Conservation (phyloP, 92 coral and sea anemone genomes). For the Isaurus tuberculatus region DNA sequence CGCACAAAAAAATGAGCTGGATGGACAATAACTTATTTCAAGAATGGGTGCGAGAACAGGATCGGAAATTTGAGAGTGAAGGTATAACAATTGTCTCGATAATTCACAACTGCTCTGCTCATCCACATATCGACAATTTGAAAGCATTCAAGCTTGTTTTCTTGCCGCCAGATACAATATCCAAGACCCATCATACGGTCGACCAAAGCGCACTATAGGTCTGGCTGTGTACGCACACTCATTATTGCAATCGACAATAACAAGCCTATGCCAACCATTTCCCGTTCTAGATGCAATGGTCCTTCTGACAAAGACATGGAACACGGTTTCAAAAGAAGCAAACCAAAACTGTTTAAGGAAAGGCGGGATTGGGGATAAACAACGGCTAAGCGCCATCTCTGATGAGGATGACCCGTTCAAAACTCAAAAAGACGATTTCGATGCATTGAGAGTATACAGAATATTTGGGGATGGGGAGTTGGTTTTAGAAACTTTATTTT, state of each 20-base stretch:
- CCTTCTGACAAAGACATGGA: conserved; percentile 48
- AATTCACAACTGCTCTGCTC: conserved; percentile 43
- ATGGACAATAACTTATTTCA: too few species aligned
- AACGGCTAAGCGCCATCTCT: conserved; percentile 21
- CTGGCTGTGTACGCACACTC: conserved; percentile 39
- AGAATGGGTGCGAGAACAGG: too few species aligned
- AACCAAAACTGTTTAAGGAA: conserved; percentile 50
- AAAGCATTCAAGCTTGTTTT: conserved; percentile 54
- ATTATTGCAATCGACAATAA: conserved; percentile 35
- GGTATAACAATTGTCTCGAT: conserved; percentile 40
- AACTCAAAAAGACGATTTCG: conserved; percentile 32
- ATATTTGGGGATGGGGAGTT: neutral
- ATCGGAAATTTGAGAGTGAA: conserved; percentile 38
- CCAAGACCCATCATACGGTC: conserved; percentile 21
- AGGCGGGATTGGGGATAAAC: conserved; percentile 31
- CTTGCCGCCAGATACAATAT: conserved; percentile 38
- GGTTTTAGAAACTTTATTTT: too few species aligned
- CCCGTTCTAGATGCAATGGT: conserved; percentile 49
- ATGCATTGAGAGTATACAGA: conserved; percentile 29
- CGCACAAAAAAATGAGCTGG: neutral
- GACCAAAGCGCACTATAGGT: conserved; percentile 47
- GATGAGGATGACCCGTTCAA: conserved; percentile 55
- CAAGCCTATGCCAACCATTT: conserved; percentile 38
- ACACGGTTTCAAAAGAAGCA: conserved; percentile 50
- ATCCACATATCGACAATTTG: neutral